phyloP scores from a whole-genome alignment of 2,888 invertebrate genomes.

The Dioctria linearis region DNA sequence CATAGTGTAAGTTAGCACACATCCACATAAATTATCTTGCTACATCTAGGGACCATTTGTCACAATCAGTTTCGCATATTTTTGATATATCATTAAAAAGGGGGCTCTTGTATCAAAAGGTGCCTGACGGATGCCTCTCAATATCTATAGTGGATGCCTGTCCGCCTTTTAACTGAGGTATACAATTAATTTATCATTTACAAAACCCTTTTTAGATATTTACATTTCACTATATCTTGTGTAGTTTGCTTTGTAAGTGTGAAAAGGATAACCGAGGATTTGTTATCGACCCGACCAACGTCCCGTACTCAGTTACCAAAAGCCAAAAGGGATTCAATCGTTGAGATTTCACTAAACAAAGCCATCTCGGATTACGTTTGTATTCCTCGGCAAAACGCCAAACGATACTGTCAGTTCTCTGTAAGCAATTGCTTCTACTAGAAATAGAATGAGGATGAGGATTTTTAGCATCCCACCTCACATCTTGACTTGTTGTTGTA shows the following conservation, averaged over 20 bases:
- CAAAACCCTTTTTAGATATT: conserved; percentile 36
- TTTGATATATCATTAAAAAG: conserved; percentile 48
- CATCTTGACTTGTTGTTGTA: conserved; percentile 49
- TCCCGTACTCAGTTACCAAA: conserved; percentile 36
- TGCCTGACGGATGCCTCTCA: conserved; percentile 43
- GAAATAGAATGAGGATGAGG: conserved; percentile 41
- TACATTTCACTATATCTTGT: conserved; percentile 36
- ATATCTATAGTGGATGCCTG: conserved; percentile 34
- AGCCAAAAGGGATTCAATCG: conserved; percentile 37
- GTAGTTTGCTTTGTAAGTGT: conserved; percentile 45
- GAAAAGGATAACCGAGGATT: conserved; percentile 48
- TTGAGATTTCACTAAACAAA: conserved; percentile 51
- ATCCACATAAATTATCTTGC: conserved; percentile 35
- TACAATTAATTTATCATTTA: conserved; percentile 52
- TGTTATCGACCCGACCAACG: conserved; percentile 40
- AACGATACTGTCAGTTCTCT: conserved; percentile 55
- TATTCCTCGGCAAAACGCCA: conserved; percentile 56
- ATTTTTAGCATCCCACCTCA: conserved; percentile 50
- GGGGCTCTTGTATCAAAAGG: conserved; percentile 33
- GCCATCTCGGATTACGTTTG: conserved; percentile 54
- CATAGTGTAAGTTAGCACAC: conserved; percentile 20
- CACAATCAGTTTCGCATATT: conserved; percentile 52
- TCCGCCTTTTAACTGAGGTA: conserved; percentile 14
- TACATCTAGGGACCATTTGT: conserved; percentile 46
- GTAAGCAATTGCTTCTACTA: conserved; percentile 46